Evolutionary conservation across 2,888 invertebrate species (phyloP).

Genomic region (Morpho helenor): DNA sequence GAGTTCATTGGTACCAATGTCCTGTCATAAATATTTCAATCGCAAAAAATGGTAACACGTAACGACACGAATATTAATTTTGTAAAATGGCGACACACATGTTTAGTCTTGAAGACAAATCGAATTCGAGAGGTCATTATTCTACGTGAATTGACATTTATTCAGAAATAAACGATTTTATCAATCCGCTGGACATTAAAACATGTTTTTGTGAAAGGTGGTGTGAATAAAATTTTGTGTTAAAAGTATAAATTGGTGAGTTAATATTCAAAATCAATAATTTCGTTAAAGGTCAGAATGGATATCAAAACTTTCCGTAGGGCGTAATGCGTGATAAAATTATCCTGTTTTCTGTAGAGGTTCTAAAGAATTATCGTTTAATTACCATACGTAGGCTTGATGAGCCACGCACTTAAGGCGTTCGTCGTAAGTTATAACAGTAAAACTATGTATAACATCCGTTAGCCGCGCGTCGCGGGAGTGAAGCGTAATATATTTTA

Average conservation of each 20-base stretch:
- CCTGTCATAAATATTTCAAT: background rate
- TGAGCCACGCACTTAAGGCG: slow-evolving; percentile 34
- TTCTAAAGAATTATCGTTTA: slow-evolving; percentile 45
- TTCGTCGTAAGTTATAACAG: slow-evolving; percentile 46
- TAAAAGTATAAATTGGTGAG: slow-evolving; percentile 12
- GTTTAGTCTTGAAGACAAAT: slow-evolving; percentile 21
- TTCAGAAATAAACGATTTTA: slow-evolving; percentile 7
- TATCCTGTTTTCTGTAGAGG: slow-evolving; percentile 35
- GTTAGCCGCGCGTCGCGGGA: slow-evolving; percentile 47
- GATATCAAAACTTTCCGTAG: slow-evolving; percentile 14
- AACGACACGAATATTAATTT: background rate
- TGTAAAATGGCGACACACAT: slow-evolving; percentile 18
- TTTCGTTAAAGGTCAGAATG: background rate
- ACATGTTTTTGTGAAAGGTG: background rate
- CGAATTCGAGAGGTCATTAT: slow-evolving; percentile 14
- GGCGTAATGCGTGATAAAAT: slow-evolving; percentile 9
- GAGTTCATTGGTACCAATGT: too few relatives aligned
- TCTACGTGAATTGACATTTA: slow-evolving; percentile 3
- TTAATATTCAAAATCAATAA: background rate
- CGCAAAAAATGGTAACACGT: background rate
- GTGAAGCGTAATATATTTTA: slow-evolving; percentile 32
- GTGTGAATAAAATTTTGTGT: background rate
- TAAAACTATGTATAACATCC: slow-evolving; percentile 57
- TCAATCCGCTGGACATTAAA: background rate
- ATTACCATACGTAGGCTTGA: slow-evolving; percentile 37